phyloP scores from a whole-genome alignment of 2,888 invertebrate species.

The Brachyptera putata region DNA sequence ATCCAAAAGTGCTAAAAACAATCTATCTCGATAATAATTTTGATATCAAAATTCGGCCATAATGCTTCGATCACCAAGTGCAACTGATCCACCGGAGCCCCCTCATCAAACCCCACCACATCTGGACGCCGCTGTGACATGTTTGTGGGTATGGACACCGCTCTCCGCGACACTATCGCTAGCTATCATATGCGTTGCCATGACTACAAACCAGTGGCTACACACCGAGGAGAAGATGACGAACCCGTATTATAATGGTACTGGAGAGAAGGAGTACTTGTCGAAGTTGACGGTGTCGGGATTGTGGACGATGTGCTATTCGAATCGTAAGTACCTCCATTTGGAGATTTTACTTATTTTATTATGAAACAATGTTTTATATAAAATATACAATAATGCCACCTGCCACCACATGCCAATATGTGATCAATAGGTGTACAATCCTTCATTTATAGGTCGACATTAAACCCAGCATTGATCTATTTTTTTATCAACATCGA shows the following conservation, averaged over 20 bases:
- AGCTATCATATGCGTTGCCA: conserved; percentile 66
- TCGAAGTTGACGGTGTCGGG: conserved; percentile 76
- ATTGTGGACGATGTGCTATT: conserved; percentile 74
- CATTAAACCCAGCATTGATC: too few relatives aligned
- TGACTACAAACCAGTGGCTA: conserved; percentile 79
- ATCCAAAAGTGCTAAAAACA: not conserved
- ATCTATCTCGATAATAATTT: too few relatives aligned
- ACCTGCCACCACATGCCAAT: too few relatives aligned
- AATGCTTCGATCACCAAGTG: conserved; percentile 1
- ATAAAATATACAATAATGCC: too few relatives aligned
- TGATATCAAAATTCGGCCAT: not conserved
- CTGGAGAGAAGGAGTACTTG: conserved; percentile 64
- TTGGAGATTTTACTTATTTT: too few relatives aligned
- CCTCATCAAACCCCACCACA: conserved; percentile 37
- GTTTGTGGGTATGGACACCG: conserved; percentile 57
- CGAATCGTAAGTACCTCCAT: conserved; percentile 62
- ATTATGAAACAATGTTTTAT: too few relatives aligned
- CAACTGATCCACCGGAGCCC: not conserved
- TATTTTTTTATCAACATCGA: too few relatives aligned
- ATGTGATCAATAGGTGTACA: too few relatives aligned
- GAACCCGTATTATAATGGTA: conserved; percentile 71
- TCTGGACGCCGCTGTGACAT: conserved; percentile 58
- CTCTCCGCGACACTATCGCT: conserved; percentile 67
- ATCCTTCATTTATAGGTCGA: too few relatives aligned
- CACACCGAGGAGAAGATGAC: conserved; percentile 82